Conservation (phyloP, 1,140 invertebrate species). For the Sesamia nonagrioides region DNA sequence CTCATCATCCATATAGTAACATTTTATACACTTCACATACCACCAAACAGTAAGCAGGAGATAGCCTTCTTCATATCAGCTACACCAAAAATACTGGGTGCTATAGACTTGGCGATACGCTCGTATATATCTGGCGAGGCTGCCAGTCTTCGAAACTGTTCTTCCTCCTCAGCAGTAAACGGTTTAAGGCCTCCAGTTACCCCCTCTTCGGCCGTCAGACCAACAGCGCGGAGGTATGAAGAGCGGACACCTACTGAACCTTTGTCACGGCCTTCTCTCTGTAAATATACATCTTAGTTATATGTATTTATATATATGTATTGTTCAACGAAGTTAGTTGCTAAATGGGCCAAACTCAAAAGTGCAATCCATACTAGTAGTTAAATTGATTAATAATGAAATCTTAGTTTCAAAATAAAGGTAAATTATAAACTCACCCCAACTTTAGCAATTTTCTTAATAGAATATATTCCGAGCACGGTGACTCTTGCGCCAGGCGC, state of each 20-base stretch:
- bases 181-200: slow-evolving; percentile 90
- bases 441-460: slow-evolving; percentile 94
- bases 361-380: neutral
- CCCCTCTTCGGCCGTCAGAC: slow-evolving; percentile 95
- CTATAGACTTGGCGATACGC: slow-evolving; percentile 96
- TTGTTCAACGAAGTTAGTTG: too few species aligned
- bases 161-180: slow-evolving; percentile 95
- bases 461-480: slow-evolving; percentile 98
- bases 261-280: slow-evolving; percentile 92
- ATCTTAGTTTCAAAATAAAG: too few species aligned
- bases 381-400: too few species aligned
- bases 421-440: slow-evolving; percentile 75
- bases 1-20: neutral
- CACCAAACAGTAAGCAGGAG: slow-evolving; percentile 97
- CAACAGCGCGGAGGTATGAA: slow-evolving; percentile 98
- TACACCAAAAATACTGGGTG: slow-evolving; percentile 98
- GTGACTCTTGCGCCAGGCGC: slow-evolving; percentile 98
- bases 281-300: slow-evolving; percentile 5
- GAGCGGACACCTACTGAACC: slow-evolving; percentile 96
- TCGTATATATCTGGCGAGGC: slow-evolving; percentile 96
- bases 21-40: slow-evolving; percentile 50
- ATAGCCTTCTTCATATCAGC: slow-evolving; percentile 99
- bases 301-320: too few species aligned
- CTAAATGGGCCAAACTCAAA: neutral
- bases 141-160: slow-evolving; percentile 95